Percentiles rank a stretch among this genome's conserved stretches.
Conservation (phyloP, 2,888 invertebrate genomes). For the Cryptus viduatorius region DNA sequence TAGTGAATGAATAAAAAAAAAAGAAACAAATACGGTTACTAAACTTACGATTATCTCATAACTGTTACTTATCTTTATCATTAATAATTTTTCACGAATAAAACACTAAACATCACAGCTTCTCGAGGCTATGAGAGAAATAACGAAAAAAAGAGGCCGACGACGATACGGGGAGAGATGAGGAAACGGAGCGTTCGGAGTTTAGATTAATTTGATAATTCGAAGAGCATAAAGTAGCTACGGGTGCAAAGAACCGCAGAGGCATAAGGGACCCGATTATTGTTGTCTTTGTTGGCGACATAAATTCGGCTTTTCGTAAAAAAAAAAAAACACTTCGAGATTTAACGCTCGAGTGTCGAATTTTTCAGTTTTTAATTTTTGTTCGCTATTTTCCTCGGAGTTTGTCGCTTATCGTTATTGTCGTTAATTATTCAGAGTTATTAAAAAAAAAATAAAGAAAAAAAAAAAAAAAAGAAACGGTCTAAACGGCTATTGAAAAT, state of each 20-base stretch:
- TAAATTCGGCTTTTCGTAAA: slow-evolving; percentile 34
- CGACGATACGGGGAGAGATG: not conserved
- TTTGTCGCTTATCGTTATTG: slow-evolving; percentile 46
- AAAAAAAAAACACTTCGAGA: slow-evolving; percentile 44
- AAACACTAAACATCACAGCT: slow-evolving; percentile 42
- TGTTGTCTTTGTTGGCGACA: slow-evolving; percentile 23
- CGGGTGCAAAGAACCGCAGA: slow-evolving; percentile 41
- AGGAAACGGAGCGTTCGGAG: slow-evolving; percentile 61
- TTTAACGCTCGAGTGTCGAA: not conserved
- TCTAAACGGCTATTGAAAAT: slow-evolving; percentile 2
- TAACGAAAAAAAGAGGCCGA: not conserved
- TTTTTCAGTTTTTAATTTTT: not conserved
- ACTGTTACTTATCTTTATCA: slow-evolving; percentile 57
- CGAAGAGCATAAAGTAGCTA: slow-evolving; percentile 69
- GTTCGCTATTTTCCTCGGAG: not conserved
- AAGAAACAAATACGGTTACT: slow-evolving; percentile 47
- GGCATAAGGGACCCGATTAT: slow-evolving; percentile 8
- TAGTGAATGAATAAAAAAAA: slow-evolving; percentile 50
- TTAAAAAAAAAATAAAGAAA: slow-evolving; percentile 43
- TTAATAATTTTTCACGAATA: slow-evolving; percentile 73
- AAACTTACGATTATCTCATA: slow-evolving; percentile 55
- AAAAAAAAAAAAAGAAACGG: slow-evolving; percentile 28
- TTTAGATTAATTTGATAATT: slow-evolving; percentile 73
- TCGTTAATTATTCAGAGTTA: slow-evolving; percentile 64
- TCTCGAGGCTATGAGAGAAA: slow-evolving; percentile 71